Base-by-base conservation (phyloP, 2,888 invertebrate genomes). In the Malthinus flaveolus region DNA sequence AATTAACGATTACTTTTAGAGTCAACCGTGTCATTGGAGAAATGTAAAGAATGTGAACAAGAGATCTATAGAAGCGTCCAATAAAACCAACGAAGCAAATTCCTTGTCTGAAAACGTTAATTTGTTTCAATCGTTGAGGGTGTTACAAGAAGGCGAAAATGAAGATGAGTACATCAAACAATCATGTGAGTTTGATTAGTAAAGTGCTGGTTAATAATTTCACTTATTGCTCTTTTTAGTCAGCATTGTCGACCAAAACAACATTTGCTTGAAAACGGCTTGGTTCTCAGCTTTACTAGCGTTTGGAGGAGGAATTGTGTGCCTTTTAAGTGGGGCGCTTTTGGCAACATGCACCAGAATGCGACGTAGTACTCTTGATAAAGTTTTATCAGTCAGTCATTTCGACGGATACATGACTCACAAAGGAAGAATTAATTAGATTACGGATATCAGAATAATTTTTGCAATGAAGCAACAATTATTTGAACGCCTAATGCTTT, bases 21-120 rank as follows among this genome's bases (percentile, higher is more conserved):
- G 91, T 62, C 94, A 95, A 79, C 92, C 93, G 0, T 95, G 95
- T 72, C 93, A 95, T 77, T 94, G 95, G 95, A 87, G 94, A 60
- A 94, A 93, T 73, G 87, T 93, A 66, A 93, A 94, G 79, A 87
- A 85, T 56, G 87, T 92, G 32, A 83, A 85, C 23, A 90, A 91
- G 71, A 86, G 93, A 68, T 90, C 92, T 34, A 81, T 23, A 23
- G 82, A 81, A 31, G 72, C 82, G 1, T 69, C 77, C 72, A 71
- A 78, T 52, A 71, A 79, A 33, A 74, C 78, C 10, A 65, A 65
- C 6, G 69, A 75, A 1, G 71, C 80, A 7, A 71, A 77, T 47
- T 79, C 82, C 57, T 74, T 93, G 8, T 94, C 94, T 0, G 95
- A 95, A 80, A 95, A 94, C 75, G 87, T 95, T 37, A 94, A 91